Evolutionary conservation across 2,113 vertebrate species (phyloP).

Genomic region (Pipa parva): DNA sequence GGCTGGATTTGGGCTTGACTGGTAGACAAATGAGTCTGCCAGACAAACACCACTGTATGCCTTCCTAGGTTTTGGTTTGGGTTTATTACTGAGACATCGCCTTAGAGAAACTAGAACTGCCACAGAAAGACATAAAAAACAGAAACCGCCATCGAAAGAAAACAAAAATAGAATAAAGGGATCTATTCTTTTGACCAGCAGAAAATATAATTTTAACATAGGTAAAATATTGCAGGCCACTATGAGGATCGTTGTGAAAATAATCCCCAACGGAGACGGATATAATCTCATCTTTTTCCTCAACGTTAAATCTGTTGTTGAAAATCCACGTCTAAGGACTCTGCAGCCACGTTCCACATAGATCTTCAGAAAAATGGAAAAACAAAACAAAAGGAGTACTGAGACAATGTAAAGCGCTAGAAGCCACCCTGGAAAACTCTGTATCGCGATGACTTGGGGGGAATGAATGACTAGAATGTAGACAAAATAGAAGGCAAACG

Average conservation of each 20-base stretch:
- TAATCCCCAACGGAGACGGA: slow-evolving; percentile 22
- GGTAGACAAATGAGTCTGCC: slow-evolving; percentile 31
- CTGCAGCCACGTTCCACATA: slow-evolving; percentile 13
- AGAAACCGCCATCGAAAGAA: slow-evolving; percentile 7
- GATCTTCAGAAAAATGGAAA: slow-evolving; percentile 8
- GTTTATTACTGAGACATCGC: slow-evolving; percentile 11
- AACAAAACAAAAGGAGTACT: slow-evolving; percentile 1
- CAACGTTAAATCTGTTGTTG: slow-evolving; percentile 5
- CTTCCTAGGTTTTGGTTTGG: background rate
- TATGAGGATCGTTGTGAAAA: slow-evolving; percentile 10
- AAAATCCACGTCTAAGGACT: background rate
- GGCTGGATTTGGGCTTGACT: slow-evolving; percentile 6
- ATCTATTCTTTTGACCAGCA: background rate
- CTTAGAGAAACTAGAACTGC: background rate
- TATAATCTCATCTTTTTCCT: slow-evolving; percentile 5
- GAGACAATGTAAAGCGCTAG: slow-evolving; percentile 9
- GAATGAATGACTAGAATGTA: background rate
- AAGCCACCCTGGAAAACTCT: slow-evolving; percentile 16
- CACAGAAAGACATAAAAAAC: background rate
- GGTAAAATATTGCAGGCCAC: slow-evolving; percentile 9
- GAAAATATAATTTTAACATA: slow-evolving; percentile 13
- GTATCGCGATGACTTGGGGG: slow-evolving; percentile 3
- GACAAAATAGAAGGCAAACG: slow-evolving; percentile 1
- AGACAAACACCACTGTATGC: slow-evolving; percentile 25
- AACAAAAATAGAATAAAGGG: slow-evolving; percentile 6